Evolutionary conservation across 2,113 vertebrate species (phyloP).

Genomic region (Leptobrachium ailaonicum): DNA sequence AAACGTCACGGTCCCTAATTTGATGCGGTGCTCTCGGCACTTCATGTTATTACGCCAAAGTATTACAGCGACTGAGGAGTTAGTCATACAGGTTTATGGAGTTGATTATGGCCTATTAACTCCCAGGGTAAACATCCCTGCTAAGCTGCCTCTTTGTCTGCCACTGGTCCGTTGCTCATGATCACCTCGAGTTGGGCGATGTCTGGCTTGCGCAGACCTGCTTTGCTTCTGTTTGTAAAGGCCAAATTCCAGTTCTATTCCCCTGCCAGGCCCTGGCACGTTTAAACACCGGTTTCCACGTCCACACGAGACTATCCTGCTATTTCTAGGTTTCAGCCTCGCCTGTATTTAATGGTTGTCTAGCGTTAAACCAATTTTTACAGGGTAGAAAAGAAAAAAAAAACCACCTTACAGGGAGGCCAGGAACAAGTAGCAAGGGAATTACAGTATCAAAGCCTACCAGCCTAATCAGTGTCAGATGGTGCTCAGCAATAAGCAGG

Average conservation of each 20-base stretch:
- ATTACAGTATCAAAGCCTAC: no score
- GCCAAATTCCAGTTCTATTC: conserved; percentile 36
- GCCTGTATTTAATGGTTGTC: no score
- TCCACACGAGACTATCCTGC: not conserved
- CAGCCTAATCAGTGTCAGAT: no score
- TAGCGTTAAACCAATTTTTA: no score
- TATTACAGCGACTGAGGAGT: not conserved
- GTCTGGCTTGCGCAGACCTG: conserved; percentile 36
- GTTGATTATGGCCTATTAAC: conserved; percentile 32
- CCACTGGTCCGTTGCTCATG: not conserved
- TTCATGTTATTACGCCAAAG: not conserved
- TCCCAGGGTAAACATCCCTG: conserved; percentile 20
- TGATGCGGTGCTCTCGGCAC: not conserved
- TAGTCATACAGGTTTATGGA: conserved; percentile 29
- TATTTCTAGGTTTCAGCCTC: no score
- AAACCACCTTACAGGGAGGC: no score
- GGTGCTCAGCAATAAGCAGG: no score
- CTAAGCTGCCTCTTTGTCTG: conserved; percentile 28
- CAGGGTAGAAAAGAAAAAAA: no score
- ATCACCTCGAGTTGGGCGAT: conserved; percentile 21
- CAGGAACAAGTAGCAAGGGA: no score
- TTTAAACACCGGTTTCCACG: not conserved
- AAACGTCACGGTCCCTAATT: not conserved
- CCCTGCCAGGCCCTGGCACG: not conserved
- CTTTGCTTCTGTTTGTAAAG: conserved; percentile 17